Evolutionary conservation across 2,113 vertebrate species (phyloP), one percentile per base, ranked within the genome.

Genomic region (Phalacrocorax pelagicus): DNA sequence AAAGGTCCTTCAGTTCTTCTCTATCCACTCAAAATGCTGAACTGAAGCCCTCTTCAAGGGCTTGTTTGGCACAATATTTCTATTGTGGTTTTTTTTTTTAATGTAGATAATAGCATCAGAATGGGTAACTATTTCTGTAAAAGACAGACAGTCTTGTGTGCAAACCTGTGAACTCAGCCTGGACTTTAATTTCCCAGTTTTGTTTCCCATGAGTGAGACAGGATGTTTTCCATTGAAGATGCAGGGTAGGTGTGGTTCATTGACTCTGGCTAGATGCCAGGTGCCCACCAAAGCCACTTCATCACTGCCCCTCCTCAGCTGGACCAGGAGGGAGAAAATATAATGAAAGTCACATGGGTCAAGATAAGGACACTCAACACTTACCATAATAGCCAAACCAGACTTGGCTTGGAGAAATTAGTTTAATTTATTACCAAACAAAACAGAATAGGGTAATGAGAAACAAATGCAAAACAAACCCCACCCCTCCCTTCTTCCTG

Each of bases 311-410:
- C 20, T 77, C 8, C 54, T 59, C 44, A 61, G 3, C 9, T 70
- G 34, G 12, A 8, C 42, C 11, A 32, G 32, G 22, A 16, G 15
- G 51, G 16, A 44, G 18, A 42, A 54, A 54, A n/a, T 20, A 38
- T 17, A 47, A 19, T 0, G 2, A 16, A n/a, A n/a, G 23, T 8
- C 10, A 29, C 1, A 0, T 65, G 30, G 15, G 18, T 71, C 5
- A 0, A 32, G n/a, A 18, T 32, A 42, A 72, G 29, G 74, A 49
- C 20, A 36, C 17, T 44, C 26, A 44, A 3, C 21, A 44, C 5
- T 52, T 36, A 42, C 36, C 1, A 1, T 44, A 32, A 32, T 2
- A 1, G 16, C 26, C 13, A 61, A 69, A 61, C 32, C 26, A 46
- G 32, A 52, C 14, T 22, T 5, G 5, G 22, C 17, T 44, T 32